A percentile compares a stretch with the other conserved stretches of the same genome.
These are phyloP conservation scores for Molanna angustata DNA, from an alignment of 2,888 invertebrate genomes.

Conservation along the genomic window DNA sequence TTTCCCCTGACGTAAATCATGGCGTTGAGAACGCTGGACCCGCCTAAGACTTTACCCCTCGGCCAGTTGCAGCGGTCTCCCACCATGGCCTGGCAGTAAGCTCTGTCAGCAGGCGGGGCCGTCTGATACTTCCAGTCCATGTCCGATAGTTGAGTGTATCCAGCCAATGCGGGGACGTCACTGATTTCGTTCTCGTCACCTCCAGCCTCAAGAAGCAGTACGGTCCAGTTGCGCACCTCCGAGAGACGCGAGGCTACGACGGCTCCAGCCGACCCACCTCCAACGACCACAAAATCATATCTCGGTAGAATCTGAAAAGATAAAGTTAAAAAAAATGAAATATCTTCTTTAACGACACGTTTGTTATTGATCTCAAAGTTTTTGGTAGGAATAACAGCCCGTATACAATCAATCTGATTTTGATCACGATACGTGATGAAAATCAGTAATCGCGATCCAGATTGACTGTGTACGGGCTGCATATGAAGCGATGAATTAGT, in stretches of 20 bases:
- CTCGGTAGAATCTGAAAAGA: slow-evolving; percentile 64
- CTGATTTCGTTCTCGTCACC: slow-evolving; percentile 86
- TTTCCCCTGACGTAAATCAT: slow-evolving; percentile 93
- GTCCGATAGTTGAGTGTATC: slow-evolving; percentile 80
- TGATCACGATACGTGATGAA: no score
- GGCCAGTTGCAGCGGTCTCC: slow-evolving; percentile 90
- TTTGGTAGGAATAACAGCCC: neutral
- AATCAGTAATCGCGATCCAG: no score
- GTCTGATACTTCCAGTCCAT: slow-evolving; percentile 93
- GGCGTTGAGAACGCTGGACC: slow-evolving; percentile 83
- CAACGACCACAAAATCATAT: slow-evolving; percentile 85
- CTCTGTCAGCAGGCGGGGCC: slow-evolving; percentile 69
- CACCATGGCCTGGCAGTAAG: slow-evolving; percentile 85
- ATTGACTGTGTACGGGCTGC: no score
- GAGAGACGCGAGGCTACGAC: slow-evolving; percentile 82
- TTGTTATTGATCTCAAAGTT: slow-evolving; percentile 1
- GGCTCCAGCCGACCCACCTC: slow-evolving; percentile 87
- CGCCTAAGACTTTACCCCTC: slow-evolving; percentile 87
- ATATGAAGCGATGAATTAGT: no score
- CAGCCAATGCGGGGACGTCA: slow-evolving; percentile 81
- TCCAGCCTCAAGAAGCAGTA: slow-evolving; percentile 82
- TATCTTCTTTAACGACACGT: no score
- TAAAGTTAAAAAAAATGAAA: neutral
- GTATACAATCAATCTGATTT: neutral
- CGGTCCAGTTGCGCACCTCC: slow-evolving; percentile 78